phyloP scores from a whole-genome alignment of 2,797 vertebrate genomes.

The Gouania willdenowi region DNA sequence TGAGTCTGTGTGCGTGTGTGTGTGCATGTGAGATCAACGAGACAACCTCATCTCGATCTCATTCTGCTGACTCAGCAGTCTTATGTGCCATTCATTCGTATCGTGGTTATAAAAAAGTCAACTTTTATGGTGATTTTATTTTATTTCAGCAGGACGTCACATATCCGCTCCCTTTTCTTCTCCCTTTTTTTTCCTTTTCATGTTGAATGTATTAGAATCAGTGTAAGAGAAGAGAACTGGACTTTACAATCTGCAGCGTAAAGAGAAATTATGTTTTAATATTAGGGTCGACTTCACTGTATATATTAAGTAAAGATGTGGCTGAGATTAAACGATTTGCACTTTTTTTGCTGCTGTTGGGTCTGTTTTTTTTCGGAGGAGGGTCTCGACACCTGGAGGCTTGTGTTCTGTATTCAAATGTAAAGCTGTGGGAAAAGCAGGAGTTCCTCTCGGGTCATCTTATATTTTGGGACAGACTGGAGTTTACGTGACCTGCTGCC shows the following conservation, averaged over 20 bases:
- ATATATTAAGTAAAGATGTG: conserved; percentile 73
- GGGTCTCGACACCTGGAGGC: conserved; percentile 8
- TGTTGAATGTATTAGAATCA: conserved; percentile 69
- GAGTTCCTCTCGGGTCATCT: too few relatives aligned
- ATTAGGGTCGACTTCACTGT: conserved; percentile 74
- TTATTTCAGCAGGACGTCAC: conserved; percentile 35
- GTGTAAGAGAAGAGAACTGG: conserved; percentile 45
- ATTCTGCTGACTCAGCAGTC: conserved; percentile 37
- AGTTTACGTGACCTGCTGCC: too few relatives aligned
- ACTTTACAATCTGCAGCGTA: conserved; percentile 47
- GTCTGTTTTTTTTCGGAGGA: conserved; percentile 7
- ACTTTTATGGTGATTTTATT: conserved; percentile 55
- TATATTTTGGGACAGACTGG: too few relatives aligned
- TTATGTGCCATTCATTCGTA: conserved; percentile 72
- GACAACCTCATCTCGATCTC: conserved; percentile 34
- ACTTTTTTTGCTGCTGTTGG: conserved; percentile 65
- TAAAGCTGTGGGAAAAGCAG: too few relatives aligned
- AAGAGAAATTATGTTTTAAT: conserved; percentile 54
- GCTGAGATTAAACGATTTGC: conserved; percentile 82
- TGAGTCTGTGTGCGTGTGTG: conserved; percentile 12
- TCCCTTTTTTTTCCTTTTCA: conserved; percentile 43
- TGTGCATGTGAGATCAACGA: conserved; percentile 18
- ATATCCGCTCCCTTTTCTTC: conserved; percentile 2
- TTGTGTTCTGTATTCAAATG: conserved; percentile 59
- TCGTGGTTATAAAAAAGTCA: conserved; percentile 34